Percentiles rank a stretch among this genome's conserved stretches.
These are phyloP conservation scores for Chydorus sphaericus DNA, from an alignment of 2,888 invertebrate genomes.

Conservation along the genomic window DNA sequence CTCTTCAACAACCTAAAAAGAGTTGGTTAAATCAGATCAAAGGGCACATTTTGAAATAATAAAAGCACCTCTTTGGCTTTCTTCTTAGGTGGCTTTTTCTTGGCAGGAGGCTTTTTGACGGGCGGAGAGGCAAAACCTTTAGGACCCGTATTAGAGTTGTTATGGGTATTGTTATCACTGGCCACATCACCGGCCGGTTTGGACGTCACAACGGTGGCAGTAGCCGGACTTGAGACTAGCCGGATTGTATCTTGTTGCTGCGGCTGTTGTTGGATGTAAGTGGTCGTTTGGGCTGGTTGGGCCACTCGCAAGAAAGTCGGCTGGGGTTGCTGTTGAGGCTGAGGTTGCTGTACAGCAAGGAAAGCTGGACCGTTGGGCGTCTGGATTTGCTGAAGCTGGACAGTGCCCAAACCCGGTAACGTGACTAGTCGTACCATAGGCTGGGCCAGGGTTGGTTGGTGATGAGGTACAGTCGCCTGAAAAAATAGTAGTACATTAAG, in stretches of 20 bases:
- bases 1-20: conserved; percentile 8
- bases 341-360: conserved; percentile 28
- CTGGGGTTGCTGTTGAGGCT: conserved; percentile 15
- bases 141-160: not conserved
- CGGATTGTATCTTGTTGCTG: conserved; percentile 12
- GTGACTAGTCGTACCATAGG: conserved; percentile 12
- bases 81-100: conserved; percentile 38
- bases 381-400: conserved; percentile 36
- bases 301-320: conserved; percentile 9
- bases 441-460: conserved; percentile 12
- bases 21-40: too few relatives aligned
- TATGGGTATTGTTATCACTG: not conserved
- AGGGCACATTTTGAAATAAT: conserved; percentile 1
- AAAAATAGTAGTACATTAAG: too few relatives aligned
- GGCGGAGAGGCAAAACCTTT: conserved; percentile 12
- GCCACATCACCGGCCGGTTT: not conserved
- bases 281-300: conserved; percentile 11
- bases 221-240: not conserved
- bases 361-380: conserved; percentile 34
- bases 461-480: conserved; percentile 14
- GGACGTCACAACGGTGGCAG: conserved; percentile 1
- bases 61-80: conserved; percentile 32
- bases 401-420: conserved; percentile 16
- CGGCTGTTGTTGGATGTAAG: conserved; percentile 12
- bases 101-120: conserved; percentile 30